Evolutionary conservation across 2,888 invertebrate species (phyloP).

Genomic region (Liposcelis brunnea): DNA sequence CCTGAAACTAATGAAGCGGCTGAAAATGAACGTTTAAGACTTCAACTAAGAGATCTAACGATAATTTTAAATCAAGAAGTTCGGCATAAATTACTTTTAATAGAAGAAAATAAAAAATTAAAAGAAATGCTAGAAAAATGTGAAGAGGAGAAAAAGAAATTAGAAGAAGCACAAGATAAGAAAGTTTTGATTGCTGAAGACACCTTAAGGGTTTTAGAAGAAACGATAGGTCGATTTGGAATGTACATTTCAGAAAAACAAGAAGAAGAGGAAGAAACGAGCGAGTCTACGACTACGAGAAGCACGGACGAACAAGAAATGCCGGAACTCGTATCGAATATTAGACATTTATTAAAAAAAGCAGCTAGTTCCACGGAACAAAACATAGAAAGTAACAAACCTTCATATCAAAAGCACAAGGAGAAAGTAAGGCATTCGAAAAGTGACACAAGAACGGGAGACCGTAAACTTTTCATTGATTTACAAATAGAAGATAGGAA

Average conservation of each 20-base stretch:
- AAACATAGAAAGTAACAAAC: neutral
- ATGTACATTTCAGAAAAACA: neutral
- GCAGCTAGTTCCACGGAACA: neutral
- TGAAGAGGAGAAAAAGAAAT: neutral
- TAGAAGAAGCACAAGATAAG: neutral
- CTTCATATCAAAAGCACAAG: neutral
- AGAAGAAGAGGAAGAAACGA: neutral
- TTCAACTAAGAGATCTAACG: neutral
- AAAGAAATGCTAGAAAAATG: neutral
- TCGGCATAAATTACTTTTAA: neutral
- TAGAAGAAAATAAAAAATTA: neutral
- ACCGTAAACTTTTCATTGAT: neutral
- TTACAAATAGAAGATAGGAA: neutral
- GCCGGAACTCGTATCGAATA: neutral
- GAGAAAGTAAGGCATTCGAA: neutral
- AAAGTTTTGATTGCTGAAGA: neutral
- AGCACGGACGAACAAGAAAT: neutral
- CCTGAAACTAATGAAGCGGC: neutral
- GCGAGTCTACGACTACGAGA: too few relatives aligned
- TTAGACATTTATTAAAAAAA: neutral
- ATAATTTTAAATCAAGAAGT: conserved; percentile 1
- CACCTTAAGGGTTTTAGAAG: neutral
- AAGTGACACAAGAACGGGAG: neutral
- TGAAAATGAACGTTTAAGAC: neutral
- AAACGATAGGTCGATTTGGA: conserved; percentile 3